A percentile compares a stretch with the other conserved stretches of the same genome.
Evolutionary conservation across 2,888 invertebrate species (phyloP).

Genomic region (Herminia tarsipennalis): DNA sequence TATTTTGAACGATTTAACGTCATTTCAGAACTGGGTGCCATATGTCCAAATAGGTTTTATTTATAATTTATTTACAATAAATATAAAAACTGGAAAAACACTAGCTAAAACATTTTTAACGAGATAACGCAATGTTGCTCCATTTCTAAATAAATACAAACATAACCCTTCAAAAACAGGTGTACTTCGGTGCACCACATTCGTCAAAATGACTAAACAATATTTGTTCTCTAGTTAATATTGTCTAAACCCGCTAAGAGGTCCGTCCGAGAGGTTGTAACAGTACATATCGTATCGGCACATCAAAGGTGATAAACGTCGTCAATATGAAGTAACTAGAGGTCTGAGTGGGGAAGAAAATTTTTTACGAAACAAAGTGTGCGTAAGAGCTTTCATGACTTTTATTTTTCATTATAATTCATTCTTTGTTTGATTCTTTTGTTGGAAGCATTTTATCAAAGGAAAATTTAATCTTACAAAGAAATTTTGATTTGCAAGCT

Average conservation of each 20-base stretch:
- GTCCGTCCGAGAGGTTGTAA: conserved; percentile 17
- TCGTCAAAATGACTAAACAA: conserved; percentile 17
- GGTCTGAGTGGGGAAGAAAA: not conserved
- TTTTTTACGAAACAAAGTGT: not conserved
- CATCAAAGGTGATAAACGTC: conserved; percentile 35
- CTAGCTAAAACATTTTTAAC: no score
- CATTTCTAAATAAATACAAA: not conserved
- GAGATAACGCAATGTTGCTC: no score
- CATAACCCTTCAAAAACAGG: conserved; percentile 6
- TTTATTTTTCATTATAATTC: no score
- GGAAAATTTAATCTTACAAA: no score
- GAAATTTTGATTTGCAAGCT: no score
- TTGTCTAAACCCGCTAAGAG: conserved; percentile 25
- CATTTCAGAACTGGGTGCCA: no score
- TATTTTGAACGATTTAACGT: no score
- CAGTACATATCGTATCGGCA: conserved; percentile 16
- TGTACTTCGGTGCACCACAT: conserved; percentile 1
- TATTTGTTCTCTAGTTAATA: conserved; percentile 23
- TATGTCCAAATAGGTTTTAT: no score
- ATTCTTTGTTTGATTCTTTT: no score
- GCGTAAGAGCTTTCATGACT: not conserved
- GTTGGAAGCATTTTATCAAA: no score
- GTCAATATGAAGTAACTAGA: conserved; percentile 12
- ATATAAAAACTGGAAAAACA: no score
- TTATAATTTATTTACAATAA: no score